Evolutionary conservation across 2,797 vertebrate species (phyloP).

Genomic region (Sebastolobus altivelis): DNA sequence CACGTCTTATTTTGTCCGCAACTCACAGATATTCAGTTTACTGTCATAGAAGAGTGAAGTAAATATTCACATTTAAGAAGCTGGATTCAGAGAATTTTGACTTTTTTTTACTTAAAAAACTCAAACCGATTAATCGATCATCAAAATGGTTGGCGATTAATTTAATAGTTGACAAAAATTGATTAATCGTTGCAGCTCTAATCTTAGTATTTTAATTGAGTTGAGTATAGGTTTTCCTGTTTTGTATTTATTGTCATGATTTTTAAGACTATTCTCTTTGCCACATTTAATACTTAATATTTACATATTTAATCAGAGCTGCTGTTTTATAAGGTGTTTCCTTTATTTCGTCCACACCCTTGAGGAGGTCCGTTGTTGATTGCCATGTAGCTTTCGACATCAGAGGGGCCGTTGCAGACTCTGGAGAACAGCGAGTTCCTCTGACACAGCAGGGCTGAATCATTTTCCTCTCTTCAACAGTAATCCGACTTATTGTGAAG

Average conservation of each 20-base stretch:
- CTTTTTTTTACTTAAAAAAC: no score
- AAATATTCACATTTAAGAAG: no score
- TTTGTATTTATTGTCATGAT: background rate
- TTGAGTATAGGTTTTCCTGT: background rate
- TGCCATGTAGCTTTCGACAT: constrained; percentile 7
- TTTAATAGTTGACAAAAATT: no score
- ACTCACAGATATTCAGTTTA: no score
- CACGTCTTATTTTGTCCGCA: no score
- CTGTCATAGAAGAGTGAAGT: no score
- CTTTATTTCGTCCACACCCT: background rate
- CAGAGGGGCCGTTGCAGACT: constrained; percentile 3
- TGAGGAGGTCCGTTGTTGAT: background rate
- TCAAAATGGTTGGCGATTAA: no score
- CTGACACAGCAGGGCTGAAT: constrained; percentile 54
- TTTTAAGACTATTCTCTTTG: background rate
- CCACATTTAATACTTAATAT: background rate
- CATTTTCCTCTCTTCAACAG: constrained; percentile 61
- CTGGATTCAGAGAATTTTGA: no score
- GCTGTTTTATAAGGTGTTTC: background rate
- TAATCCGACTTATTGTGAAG: constrained; percentile 51
- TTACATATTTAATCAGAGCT: no score
- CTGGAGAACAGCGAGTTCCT: constrained; percentile 7
- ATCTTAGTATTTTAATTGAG: background rate
- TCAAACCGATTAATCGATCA: no score
- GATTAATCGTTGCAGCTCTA: no score